These are phyloP conservation scores for Euzetes globulus DNA, from an alignment of 2,888 invertebrate genomes.

Conservation along the genomic window DNA sequence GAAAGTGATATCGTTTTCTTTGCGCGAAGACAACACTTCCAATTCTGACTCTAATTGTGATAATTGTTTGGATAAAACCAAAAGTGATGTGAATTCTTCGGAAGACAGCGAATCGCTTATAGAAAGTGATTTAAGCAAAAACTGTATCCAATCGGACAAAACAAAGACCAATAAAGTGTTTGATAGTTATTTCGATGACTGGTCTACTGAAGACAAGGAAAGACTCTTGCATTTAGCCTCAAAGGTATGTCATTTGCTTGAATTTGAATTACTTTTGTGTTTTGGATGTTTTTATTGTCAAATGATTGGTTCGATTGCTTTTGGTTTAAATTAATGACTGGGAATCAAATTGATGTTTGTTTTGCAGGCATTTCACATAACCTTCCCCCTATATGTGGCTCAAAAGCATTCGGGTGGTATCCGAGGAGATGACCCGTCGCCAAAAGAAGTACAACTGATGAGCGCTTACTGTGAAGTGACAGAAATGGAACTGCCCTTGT, in stretches of 20 bases:
- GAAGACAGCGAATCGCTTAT: slow-evolving; percentile 41
- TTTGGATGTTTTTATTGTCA: slow-evolving; percentile 20
- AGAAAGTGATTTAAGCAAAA: no score
- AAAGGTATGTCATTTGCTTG: slow-evolving; percentile 52
- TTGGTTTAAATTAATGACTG: neutral
- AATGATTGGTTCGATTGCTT: no score
- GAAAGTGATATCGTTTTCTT: slow-evolving; percentile 52
- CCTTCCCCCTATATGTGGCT: slow-evolving; percentile 66
- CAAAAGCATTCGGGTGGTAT: slow-evolving; percentile 72
- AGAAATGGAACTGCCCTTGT: slow-evolving; percentile 85
- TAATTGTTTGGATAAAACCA: slow-evolving; percentile 9
- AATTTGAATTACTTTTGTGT: neutral
- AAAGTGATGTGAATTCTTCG: slow-evolving; percentile 36
- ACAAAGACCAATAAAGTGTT: slow-evolving; percentile 37
- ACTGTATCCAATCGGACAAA: slow-evolving; percentile 29
- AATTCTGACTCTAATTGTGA: slow-evolving; percentile 20
- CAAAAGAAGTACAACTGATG: slow-evolving; percentile 70
- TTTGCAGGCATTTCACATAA: slow-evolving; percentile 61
- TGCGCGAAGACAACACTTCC: slow-evolving; percentile 29
- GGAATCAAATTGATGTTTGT: neutral
- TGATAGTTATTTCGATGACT: slow-evolving; percentile 45
- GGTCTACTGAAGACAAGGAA: slow-evolving; percentile 76
- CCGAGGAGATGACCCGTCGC: slow-evolving; percentile 59
- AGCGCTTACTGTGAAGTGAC: slow-evolving; percentile 74
- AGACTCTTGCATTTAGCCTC: slow-evolving; percentile 78